Base-by-base conservation (phyloP, 2,113 vertebrate species). In the Crotalus helleri region DNA sequence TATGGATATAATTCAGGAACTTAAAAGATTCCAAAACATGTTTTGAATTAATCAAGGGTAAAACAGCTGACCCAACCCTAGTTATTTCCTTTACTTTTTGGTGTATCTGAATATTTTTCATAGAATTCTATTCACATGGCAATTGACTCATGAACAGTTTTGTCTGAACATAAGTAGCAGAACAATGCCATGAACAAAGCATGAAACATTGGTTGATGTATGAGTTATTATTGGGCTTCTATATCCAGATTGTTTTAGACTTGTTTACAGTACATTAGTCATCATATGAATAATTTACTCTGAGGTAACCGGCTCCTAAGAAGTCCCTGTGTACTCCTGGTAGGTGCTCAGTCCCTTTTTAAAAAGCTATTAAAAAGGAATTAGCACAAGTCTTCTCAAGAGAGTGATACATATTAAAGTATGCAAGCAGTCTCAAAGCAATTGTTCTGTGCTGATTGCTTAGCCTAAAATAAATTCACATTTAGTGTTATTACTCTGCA, bases 391-490 rank as follows among this genome's bases (percentile, higher is more conserved):
- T 46, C 85, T 64, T 91, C 58, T 69, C 51, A 91, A 91, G 85
- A 29, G 39, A 54, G 29, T 46, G 59, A 74, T 91, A 87, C 55
- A 23, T 58, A 90, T 93, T 87, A 91, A 85, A 54, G 10, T 54
- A 61, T 90, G 46, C 89, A 91, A 87, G 10, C 49, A 33, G 87
- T 55, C 15, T 19, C 61, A 46, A 57, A 91, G 55, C 29, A 53
- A 64, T 87, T 69, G 85, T 92, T 92, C 24, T 53, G 57, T 92
- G 85, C 85, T 54, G 58, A 92, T 92, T 69, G 58, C 46, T 88
- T 33, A 44, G 58, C n/a, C 85, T 54, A n/a, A 58, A 74, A 91
- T n/a, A 10, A 49, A 44, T 49, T 74, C 85, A 1, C 11, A 74
- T 91, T 57, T 53, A 91, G 46, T 87, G 49, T 49, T 69, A 53